Evolutionary conservation across 1,140 invertebrate species (phyloP).

Genomic region (Coelopa frigida): DNA sequence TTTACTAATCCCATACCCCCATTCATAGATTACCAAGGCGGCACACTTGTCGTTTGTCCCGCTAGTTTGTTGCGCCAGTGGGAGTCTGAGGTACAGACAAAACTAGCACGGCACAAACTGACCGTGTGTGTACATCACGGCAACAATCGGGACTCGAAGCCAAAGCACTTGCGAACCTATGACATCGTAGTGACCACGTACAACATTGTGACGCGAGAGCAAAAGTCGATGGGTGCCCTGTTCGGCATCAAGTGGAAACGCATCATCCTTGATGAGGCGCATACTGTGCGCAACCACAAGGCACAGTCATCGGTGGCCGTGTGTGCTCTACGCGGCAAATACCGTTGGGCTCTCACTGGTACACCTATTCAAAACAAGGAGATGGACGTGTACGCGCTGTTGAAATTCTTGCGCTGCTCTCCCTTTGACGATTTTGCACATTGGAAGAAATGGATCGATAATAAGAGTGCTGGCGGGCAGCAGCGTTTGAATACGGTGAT

Average conservation of each 20-base stretch:
- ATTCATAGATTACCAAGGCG: constrained; percentile 49
- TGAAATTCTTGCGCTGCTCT: constrained; percentile 77
- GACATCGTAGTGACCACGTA: constrained; percentile 78
- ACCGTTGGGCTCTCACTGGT: constrained; percentile 84
- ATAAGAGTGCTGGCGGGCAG: constrained; percentile 58
- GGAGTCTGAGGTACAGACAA: constrained; percentile 69
- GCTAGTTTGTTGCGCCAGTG: constrained; percentile 80
- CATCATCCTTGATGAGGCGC: constrained; percentile 89
- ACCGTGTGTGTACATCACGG: constrained; percentile 75
- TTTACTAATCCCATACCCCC: too few relatives aligned
- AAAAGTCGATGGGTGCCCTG: constrained; percentile 35
- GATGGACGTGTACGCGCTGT: constrained; percentile 76
- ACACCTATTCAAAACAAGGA: constrained; percentile 95
- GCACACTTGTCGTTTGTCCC: constrained; percentile 83
- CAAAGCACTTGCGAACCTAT: constrained; percentile 53
- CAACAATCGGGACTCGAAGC: constrained; percentile 57
- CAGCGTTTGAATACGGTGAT: constrained; percentile 70
- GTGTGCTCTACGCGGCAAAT: constrained; percentile 53
- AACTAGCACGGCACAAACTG: constrained; percentile 55
- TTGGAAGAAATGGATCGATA: constrained; percentile 61
- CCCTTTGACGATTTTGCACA: constrained; percentile 78
- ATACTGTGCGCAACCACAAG: constrained; percentile 83
- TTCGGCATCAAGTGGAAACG: constrained; percentile 61
- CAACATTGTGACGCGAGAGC: constrained; percentile 55
- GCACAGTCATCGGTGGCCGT: constrained; percentile 64